phyloP scores from a whole-genome alignment of 2,113 vertebrate species.

The Xiphophorus hellerii region DNA sequence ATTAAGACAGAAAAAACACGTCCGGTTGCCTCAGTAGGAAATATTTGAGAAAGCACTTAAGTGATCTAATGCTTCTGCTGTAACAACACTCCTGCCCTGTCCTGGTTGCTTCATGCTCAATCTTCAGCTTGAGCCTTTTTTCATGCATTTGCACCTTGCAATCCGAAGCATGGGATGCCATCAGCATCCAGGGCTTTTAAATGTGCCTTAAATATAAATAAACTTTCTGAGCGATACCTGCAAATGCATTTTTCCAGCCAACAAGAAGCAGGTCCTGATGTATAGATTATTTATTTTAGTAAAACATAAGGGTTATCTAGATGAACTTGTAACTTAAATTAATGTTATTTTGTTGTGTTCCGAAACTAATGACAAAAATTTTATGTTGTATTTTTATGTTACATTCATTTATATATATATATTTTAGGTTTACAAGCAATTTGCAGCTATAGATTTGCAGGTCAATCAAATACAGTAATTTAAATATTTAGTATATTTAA shows the following conservation, averaged over 20 bases:
- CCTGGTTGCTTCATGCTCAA: slow-evolving; percentile 65
- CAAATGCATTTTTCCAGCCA: slow-evolving; percentile 72
- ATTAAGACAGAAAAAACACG: slow-evolving; percentile 24
- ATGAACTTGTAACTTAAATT: background rate
- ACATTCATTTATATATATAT: background rate
- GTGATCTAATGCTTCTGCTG: slow-evolving; percentile 72
- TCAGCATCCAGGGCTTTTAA: slow-evolving; percentile 69
- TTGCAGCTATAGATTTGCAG: background rate
- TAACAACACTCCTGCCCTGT: slow-evolving; percentile 58
- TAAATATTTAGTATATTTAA: too few relatives aligned
- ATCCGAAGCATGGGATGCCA: slow-evolving; percentile 70
- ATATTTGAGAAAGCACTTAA: slow-evolving; percentile 71
- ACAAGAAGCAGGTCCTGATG: slow-evolving; percentile 51
- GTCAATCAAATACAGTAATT: background rate
- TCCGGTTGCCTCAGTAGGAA: slow-evolving; percentile 49
- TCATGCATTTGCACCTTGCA: slow-evolving; percentile 82
- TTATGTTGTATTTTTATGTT: background rate
- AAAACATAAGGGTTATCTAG: slow-evolving; percentile 17
- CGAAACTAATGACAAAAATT: background rate
- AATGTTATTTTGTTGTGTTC: too few relatives aligned
- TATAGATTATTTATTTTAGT: slow-evolving; percentile 59
- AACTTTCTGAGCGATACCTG: slow-evolving; percentile 66
- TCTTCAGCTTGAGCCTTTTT: slow-evolving; percentile 70
- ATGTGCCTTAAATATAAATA: slow-evolving; percentile 78
- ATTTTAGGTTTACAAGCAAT: background rate